These are phyloP conservation scores for Harlomillsia oculata DNA, from an alignment of 1,140 invertebrate genomes.

Conservation along the genomic window DNA sequence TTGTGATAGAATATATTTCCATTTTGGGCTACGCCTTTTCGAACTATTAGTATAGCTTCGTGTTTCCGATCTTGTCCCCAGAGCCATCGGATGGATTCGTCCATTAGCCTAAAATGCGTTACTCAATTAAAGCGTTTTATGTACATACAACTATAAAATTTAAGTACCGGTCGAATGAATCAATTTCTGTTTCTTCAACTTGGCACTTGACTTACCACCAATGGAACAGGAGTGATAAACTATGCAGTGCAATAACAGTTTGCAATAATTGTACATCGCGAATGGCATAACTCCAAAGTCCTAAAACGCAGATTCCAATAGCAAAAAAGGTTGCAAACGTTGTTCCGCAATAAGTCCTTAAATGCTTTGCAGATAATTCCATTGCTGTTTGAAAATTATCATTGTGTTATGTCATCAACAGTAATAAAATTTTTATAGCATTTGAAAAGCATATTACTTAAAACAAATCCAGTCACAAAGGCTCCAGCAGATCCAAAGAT, in stretches of 20 bases:
- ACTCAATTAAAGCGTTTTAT: neutral
- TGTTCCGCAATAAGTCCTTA: conserved; percentile 69
- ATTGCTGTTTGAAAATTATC: conserved; percentile 49
- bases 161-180: too few relatives aligned
- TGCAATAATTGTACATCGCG: conserved; percentile 63
- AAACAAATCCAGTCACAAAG: conserved; percentile 27
- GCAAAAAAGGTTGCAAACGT: conserved; percentile 71
- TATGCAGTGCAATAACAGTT: conserved; percentile 66
- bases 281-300: conserved; percentile 67
- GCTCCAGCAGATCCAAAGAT: conserved; percentile 24
- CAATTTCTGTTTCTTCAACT: too few relatives aligned
- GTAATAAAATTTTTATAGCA: neutral
- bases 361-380: conserved; percentile 72
- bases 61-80: conserved; percentile 63
- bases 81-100: conserved; percentile 74
- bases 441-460: conserved; percentile 10
- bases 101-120: conserved; percentile 52
- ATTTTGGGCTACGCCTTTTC: conserved; percentile 50
- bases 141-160: too few relatives aligned
- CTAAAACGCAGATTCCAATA: conserved; percentile 68
- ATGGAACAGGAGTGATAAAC: conserved; percentile 59
- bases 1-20: neutral
- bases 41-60: conserved; percentile 61
- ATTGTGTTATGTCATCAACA: neutral
- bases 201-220: conserved; percentile 59